Conservation (phyloP, 2,888 invertebrate genomes). For the Cheilosia vernalis region DNA sequence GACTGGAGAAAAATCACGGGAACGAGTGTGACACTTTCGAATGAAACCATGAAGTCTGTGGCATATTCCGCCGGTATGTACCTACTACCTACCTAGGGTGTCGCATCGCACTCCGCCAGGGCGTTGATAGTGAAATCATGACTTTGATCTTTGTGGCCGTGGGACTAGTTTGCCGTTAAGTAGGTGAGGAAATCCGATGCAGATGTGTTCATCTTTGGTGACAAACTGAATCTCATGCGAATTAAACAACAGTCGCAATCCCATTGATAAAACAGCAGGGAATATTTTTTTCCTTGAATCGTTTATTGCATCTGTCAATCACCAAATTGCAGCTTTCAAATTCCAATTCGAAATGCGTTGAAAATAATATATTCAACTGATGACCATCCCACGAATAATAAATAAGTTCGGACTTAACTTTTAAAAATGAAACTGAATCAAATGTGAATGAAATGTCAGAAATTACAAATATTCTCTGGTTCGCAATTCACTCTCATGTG, state of each 20-base stretch:
- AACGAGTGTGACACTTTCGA: slow-evolving; percentile 48
- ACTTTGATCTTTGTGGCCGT: slow-evolving; percentile 69
- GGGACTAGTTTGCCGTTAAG: slow-evolving; percentile 64
- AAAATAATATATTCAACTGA: too few relatives aligned
- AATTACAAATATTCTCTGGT: too few relatives aligned
- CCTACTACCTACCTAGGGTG: slow-evolving; percentile 28
- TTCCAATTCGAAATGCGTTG: too few relatives aligned
- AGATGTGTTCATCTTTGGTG: slow-evolving; percentile 10
- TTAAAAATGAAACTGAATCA: too few relatives aligned
- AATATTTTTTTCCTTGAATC: not conserved
- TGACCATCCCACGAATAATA: too few relatives aligned
- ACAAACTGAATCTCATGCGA: slow-evolving; percentile 37
- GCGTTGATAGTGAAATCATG: slow-evolving; percentile 71
- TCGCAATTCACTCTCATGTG: too few relatives aligned
- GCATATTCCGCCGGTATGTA: slow-evolving; percentile 3
- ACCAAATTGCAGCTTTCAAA: too few relatives aligned
- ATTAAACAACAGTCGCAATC: slow-evolving; percentile 6
- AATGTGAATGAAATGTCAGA: too few relatives aligned
- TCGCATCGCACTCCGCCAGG: slow-evolving; percentile 30
- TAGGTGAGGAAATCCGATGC: slow-evolving; percentile 69
- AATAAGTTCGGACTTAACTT: too few relatives aligned
- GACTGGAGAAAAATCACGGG: slow-evolving; percentile 23
- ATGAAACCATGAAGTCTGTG: slow-evolving; percentile 10
- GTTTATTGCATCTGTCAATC: too few relatives aligned
- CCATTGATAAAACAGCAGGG: not conserved